phyloP scores from a whole-genome alignment of 2,113 vertebrate genomes.

The Bubalus kerabau region DNA sequence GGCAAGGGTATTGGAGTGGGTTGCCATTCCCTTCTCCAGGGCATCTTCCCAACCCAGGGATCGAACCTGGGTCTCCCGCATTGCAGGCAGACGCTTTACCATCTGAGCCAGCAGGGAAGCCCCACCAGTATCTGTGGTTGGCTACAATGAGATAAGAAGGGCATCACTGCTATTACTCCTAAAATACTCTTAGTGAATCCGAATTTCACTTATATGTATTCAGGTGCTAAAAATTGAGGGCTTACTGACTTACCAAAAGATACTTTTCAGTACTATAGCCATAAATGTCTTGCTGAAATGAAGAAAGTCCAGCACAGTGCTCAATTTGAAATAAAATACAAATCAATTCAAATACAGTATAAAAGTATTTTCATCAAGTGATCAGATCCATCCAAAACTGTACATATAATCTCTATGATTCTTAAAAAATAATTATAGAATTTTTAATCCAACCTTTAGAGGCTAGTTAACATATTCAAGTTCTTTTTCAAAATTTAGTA shows the following conservation, averaged over 20 bases:
- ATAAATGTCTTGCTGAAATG: not conserved
- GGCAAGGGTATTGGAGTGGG: not conserved
- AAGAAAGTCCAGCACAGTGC: not conserved
- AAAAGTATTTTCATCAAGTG: not conserved
- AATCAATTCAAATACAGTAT: not conserved
- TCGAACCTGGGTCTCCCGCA: not conserved
- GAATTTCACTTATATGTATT: not conserved
- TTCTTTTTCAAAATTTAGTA: not conserved
- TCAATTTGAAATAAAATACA: not conserved
- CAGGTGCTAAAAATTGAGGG: not conserved
- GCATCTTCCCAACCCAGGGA: not conserved
- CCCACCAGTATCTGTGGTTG: not conserved
- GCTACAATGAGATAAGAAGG: not conserved
- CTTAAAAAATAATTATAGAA: not conserved
- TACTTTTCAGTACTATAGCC: not conserved
- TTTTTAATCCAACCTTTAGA: not conserved
- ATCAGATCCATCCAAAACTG: not conserved
- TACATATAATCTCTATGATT: not conserved
- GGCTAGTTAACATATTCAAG: not conserved
- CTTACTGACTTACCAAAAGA: not conserved
- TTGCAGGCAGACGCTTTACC: not conserved
- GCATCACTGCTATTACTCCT: not conserved
- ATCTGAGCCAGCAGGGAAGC: not conserved
- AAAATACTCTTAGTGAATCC: not conserved
- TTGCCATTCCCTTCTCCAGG: not conserved